These are phyloP conservation scores for Ambastaia sidthimunki DNA, from an alignment of 2,797 vertebrate genomes.

Conservation along the genomic window DNA sequence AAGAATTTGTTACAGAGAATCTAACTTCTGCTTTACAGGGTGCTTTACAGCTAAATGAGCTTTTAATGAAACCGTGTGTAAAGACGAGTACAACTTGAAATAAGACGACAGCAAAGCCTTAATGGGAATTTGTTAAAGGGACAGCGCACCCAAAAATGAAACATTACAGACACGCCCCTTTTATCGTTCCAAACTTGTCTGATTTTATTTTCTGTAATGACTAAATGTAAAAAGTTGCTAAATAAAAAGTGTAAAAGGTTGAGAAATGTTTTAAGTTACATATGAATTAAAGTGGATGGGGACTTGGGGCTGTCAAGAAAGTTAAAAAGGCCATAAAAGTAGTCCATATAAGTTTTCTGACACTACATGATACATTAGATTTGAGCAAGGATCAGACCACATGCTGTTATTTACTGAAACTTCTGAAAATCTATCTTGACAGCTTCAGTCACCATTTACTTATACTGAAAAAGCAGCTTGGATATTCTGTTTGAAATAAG, in stretches of 20 bases:
- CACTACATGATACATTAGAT: background rate
- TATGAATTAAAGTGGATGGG: background rate
- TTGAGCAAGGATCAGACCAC: background rate
- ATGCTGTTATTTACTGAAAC: too few species aligned
- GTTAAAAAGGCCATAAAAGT: background rate
- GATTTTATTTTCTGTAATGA: background rate
- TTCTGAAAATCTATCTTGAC: background rate
- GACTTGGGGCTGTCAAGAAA: background rate
- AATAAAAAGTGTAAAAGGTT: too few species aligned
- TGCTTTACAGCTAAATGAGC: background rate
- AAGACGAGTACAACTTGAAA: background rate
- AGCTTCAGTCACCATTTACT: background rate
- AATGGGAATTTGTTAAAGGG: conserved; percentile 1
- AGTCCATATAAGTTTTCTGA: background rate
- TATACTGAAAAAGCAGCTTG: background rate
- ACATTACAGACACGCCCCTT: background rate
- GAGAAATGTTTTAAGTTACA: background rate
- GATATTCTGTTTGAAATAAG: too few species aligned
- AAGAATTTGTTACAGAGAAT: background rate
- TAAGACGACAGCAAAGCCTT: background rate
- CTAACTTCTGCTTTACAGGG: background rate
- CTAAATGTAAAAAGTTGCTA: too few species aligned
- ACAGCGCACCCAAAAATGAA: background rate
- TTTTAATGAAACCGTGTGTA: background rate
- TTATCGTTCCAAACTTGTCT: background rate